Evolutionary conservation across 2,113 vertebrate species (phyloP).

Genomic region (Apodemus speciosus): DNA sequence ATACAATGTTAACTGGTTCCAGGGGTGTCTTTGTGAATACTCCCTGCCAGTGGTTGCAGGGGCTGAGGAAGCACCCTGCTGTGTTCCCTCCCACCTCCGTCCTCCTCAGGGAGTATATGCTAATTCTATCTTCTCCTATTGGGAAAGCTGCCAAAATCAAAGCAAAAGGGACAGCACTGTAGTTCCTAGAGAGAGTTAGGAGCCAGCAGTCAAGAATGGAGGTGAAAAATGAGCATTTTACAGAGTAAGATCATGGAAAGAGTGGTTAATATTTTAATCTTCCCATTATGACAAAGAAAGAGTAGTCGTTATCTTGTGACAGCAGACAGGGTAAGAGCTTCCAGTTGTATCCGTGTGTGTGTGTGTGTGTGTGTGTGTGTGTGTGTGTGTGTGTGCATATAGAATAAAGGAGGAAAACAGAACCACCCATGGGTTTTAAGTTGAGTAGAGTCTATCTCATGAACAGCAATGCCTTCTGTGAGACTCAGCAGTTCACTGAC

Average conservation of each 20-base stretch:
- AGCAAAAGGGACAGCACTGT: slow-evolving; percentile 55
- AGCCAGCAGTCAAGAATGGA: slow-evolving; percentile 63
- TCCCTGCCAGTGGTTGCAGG: slow-evolving; percentile 68
- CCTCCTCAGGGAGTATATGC: slow-evolving; percentile 60
- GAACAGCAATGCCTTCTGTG: not conserved
- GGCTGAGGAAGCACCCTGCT: slow-evolving; percentile 76
- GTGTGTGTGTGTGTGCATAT: not conserved
- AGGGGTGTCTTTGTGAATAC: slow-evolving; percentile 71
- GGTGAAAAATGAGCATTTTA: slow-evolving; percentile 44
- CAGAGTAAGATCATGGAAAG: slow-evolving; percentile 44
- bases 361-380: no score
- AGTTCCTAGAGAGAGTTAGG: slow-evolving; percentile 78
- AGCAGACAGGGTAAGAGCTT: not conserved
- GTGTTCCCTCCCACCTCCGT: slow-evolving; percentile 47
- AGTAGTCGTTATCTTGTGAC: not conserved
- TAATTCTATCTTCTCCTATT: slow-evolving; percentile 73
- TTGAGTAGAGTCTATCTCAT: not conserved
- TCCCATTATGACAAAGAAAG: not conserved
- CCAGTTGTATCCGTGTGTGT: not conserved
- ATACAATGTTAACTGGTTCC: slow-evolving; percentile 74
- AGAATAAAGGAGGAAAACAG: not conserved
- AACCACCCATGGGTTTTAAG: not conserved
- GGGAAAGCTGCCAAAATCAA: slow-evolving; percentile 76
- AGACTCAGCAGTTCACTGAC: not conserved
- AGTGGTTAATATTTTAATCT: slow-evolving; percentile 3